These are phyloP conservation scores for Poicephalus meyeri DNA, from an alignment of 2,113 vertebrate genomes.

Conservation along the genomic window DNA sequence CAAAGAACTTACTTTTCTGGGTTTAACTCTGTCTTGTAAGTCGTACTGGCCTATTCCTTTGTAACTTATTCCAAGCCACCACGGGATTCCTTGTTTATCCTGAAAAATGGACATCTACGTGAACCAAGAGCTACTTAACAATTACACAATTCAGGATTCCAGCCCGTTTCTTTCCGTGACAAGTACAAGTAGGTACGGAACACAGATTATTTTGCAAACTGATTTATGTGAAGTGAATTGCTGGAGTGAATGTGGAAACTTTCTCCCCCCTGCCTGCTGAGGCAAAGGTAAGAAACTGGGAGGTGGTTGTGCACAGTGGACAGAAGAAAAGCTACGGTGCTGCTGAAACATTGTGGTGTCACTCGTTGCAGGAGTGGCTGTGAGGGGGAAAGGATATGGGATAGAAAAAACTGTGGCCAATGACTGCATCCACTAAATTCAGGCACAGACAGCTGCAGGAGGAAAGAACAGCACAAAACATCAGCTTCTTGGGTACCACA, in stretches of 20 bases:
- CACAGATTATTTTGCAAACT: slow-evolving; percentile 27
- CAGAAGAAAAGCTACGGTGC: neutral
- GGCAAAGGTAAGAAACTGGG: neutral
- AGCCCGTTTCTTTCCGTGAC: neutral
- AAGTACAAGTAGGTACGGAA: neutral
- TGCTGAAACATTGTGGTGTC: neutral
- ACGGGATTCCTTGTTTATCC: slow-evolving; percentile 98
- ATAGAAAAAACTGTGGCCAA: neutral
- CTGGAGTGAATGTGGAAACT: neutral
- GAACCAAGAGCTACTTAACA: neutral
- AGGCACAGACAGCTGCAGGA: neutral
- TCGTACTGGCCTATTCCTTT: slow-evolving; percentile 98
- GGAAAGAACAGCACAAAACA: neutral
- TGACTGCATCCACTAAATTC: neutral
- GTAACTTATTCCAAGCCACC: slow-evolving; percentile 98
- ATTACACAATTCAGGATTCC: neutral
- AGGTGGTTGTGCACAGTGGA: neutral
- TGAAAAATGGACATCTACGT: slow-evolving; percentile 64
- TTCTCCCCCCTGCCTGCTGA: neutral
- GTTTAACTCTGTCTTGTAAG: slow-evolving; percentile 94
- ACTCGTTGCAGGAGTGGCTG: neutral
- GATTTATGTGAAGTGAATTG: neutral
- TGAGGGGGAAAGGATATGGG: neutral
- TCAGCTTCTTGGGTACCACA: neutral
- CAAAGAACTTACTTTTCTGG: slow-evolving; percentile 85